Evolutionary conservation across 1,140 invertebrate species (phyloP).

Genomic region (Anoplophora glabripennis): DNA sequence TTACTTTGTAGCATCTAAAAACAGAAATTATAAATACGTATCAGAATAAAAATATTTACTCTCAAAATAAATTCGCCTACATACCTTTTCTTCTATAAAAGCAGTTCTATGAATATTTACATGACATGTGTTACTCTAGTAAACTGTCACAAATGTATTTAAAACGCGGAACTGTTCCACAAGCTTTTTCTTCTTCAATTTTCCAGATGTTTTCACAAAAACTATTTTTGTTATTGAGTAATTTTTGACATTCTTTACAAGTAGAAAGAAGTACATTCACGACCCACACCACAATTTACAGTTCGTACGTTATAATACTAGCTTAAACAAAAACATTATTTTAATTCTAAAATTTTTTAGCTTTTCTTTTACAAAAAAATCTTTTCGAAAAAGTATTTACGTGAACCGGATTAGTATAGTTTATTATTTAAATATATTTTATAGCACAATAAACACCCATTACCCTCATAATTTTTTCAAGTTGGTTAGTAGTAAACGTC

Average conservation of each 20-base stretch:
- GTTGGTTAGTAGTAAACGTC: background rate
- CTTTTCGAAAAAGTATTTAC: background rate
- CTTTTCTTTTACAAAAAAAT: constrained; percentile 7
- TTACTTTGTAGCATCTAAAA: constrained; percentile 45
- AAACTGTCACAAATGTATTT: constrained; percentile 2
- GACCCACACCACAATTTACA: constrained; percentile 4
- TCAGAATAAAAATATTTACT: background rate
- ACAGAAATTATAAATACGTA: background rate
- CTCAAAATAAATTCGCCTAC: background rate
- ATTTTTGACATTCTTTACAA: constrained; percentile 24
- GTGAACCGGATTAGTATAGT: no score
- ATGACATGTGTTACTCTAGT: constrained; percentile 6
- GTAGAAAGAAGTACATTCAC: background rate
- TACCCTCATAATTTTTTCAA: no score
- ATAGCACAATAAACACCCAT: background rate
- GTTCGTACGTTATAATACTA: constrained; percentile 10
- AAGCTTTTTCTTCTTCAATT: constrained; percentile 8
- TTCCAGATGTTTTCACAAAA: constrained; percentile 35
- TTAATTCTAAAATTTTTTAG: constrained; percentile 6
- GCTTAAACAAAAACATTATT: constrained; percentile 10
- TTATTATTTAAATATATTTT: no score
- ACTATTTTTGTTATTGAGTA: constrained; percentile 36
- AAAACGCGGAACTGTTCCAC: constrained; percentile 8
- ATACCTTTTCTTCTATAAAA: background rate
- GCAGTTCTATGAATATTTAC: background rate